These are phyloP conservation scores for Riparia riparia DNA, from an alignment of 2,113 vertebrate genomes.

Conservation along the genomic window DNA sequence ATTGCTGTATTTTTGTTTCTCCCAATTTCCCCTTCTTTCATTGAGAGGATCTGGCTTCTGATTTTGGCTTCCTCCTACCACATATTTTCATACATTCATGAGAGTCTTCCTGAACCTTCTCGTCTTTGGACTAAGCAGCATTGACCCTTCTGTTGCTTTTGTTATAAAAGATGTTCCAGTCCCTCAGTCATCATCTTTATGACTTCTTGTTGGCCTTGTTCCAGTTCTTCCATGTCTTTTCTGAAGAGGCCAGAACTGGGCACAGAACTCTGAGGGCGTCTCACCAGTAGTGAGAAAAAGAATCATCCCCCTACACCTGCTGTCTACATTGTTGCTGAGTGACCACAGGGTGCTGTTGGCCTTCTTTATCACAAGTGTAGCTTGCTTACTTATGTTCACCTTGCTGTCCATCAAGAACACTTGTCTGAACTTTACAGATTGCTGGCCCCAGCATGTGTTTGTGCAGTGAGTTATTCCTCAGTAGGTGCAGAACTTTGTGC, in stretches of 20 bases:
- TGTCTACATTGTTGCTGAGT: background rate
- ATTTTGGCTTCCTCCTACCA: background rate
- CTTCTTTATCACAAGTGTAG: background rate
- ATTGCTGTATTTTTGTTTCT: background rate
- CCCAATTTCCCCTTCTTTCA: background rate
- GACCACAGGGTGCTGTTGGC: background rate
- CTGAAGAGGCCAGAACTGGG: background rate
- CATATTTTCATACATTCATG: background rate
- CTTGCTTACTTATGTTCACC: rapidly evolving
- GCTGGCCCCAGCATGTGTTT: background rate
- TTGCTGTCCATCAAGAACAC: background rate
- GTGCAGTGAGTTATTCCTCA: background rate
- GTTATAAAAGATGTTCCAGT: background rate
- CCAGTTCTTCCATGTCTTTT: background rate
- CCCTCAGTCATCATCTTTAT: background rate
- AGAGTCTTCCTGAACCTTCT: background rate
- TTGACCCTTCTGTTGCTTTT: background rate
- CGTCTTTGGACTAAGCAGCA: background rate
- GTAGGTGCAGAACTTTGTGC: background rate
- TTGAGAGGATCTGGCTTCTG: background rate
- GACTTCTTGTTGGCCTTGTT: background rate
- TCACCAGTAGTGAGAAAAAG: background rate
- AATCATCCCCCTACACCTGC: background rate
- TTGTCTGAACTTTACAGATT: background rate
- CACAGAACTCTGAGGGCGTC: background rate